Base-by-base conservation (phyloP, 2,797 vertebrate genomes). In the Siniperca undulata region DNA sequence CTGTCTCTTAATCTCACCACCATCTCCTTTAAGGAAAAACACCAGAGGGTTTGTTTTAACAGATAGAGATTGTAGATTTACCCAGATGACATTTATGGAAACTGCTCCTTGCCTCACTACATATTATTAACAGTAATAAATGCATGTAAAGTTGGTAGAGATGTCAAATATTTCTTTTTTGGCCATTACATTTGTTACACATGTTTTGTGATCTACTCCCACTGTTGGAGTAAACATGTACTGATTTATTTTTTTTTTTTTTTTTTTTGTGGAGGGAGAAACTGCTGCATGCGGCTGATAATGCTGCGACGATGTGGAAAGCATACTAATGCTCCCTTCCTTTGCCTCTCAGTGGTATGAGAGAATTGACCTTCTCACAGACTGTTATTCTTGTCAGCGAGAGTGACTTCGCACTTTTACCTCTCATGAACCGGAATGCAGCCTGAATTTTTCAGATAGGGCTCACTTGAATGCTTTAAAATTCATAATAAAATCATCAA, bases 311-410 rank as follows among this genome's bases (percentile, higher is more conserved):
- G 66, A 68, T 75, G 92, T 91, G 89, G 80, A 83, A 74, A 64
- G 91, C 89, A 93, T 94, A 89, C 89, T 90, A 92, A 93, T 93
- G 77, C 84, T 72, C n/a, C 38, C 68, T 74, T 87, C 60, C 70
- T 71, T 76, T 79, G 83, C 88, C 84, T 91, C 93, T 91, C 80
- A 34, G 89, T 83, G 90, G 76, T 91, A 79, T 86, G 86, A 90
- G 91, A 88, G 84, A 87, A 90, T 87, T 93, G 91, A 92, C 93
- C 92, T 95, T 92, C 90, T 92, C 91, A 83, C 83, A 76, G 86
- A 82, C 86, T 90, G 88, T 92, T 93, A 83, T 89, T 93, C 89
- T 88, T 87, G 89, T 91, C 89, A 90, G 83, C 7, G 70, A 88
- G 85, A 89, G 90, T 90, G 81, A 92, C 89, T 90, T 88, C 30